These are phyloP conservation scores for Nesogale talazaci DNA, from an alignment of 2,113 vertebrate genomes.

Conservation along the genomic window DNA sequence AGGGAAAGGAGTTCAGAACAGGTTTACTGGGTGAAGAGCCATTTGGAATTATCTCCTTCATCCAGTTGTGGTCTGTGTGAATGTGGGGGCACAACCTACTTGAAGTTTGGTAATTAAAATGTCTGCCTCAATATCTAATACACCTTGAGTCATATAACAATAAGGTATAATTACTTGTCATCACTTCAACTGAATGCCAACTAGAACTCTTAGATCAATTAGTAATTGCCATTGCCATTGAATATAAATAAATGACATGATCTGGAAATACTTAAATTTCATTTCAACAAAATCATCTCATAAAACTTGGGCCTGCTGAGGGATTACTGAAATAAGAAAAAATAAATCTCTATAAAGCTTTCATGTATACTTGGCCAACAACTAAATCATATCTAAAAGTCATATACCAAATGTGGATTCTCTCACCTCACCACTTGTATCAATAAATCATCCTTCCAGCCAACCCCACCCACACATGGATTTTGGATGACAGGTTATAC, in stretches of 20 bases:
- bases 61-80: background rate
- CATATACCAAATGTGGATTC: background rate
- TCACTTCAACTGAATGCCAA: background rate
- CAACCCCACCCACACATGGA: background rate
- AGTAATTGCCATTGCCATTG: conserved; percentile 1
- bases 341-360: conserved; percentile 41
- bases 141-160: background rate
- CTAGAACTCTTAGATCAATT: conserved; percentile 7
- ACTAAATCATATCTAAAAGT: conserved; percentile 11
- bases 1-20: background rate
- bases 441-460: background rate
- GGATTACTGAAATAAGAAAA: conserved; percentile 56
- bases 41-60: background rate
- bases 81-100: background rate
- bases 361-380: conserved; percentile 21
- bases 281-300: conserved; percentile 19
- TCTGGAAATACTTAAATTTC: conserved; percentile 48
- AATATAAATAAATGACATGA: conserved; percentile 27
- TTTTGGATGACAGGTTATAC: background rate
- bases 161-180: background rate
- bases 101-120: background rate
- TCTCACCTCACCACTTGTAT: background rate
- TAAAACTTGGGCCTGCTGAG: conserved; percentile 41
- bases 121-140: background rate
- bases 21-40: background rate